Conservation (phyloP, 2,888 invertebrate species). For the Oxycera nigricornis region DNA sequence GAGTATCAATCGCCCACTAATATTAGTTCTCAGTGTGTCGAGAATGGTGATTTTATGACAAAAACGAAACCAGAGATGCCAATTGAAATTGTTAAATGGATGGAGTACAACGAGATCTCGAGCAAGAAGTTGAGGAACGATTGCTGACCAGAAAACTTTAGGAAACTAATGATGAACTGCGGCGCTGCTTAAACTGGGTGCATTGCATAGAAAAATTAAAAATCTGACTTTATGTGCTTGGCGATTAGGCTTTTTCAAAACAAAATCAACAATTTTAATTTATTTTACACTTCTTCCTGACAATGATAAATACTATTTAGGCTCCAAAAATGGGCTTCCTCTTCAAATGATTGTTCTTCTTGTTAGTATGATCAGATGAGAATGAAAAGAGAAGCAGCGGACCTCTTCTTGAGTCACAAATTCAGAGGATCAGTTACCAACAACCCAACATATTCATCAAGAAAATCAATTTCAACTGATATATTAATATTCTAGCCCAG, state of each 20-base stretch:
- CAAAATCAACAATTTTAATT: not conserved
- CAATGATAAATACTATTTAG: no score
- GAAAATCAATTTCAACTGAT: not conserved
- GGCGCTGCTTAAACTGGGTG: not conserved
- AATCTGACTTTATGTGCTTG: not conserved
- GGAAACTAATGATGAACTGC: not conserved
- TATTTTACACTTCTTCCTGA: no score
- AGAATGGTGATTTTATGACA: constrained; percentile 55
- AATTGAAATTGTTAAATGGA: constrained; percentile 72
- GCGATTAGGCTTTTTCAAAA: no score
- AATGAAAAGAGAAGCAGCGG: no score
- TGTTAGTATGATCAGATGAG: no score
- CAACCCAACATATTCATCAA: not conserved
- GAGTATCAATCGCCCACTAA: constrained; percentile 49
- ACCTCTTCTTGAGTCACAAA: not conserved
- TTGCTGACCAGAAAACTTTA: constrained; percentile 53
- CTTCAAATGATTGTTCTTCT: no score
- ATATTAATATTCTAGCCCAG: not conserved
- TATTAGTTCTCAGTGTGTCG: constrained; percentile 41
- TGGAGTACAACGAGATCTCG: constrained; percentile 75
- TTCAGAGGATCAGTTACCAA: no score
- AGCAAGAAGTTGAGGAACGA: constrained; percentile 68
- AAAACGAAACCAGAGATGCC: constrained; percentile 68
- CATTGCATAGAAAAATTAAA: not conserved
- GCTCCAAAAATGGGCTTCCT: no score